These are phyloP conservation scores for Lamellibrachia satsuma DNA, from an alignment of 2,888 invertebrate genomes.

Conservation along the genomic window DNA sequence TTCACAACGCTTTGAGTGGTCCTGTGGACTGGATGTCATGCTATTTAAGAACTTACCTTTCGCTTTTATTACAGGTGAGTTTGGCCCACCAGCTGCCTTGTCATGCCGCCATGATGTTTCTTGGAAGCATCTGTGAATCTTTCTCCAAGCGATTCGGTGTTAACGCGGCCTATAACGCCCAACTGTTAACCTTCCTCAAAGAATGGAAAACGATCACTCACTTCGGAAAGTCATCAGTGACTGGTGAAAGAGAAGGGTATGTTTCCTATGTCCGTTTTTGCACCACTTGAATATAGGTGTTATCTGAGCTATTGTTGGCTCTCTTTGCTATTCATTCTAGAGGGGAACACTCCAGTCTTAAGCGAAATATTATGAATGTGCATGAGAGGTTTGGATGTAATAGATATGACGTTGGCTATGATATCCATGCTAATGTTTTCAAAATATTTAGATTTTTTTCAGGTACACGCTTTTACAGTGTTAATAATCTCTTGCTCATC, in stretches of 20 bases:
- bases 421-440: too few relatives aligned
- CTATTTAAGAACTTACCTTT: neutral
- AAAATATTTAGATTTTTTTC: too few relatives aligned
- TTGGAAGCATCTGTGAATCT: neutral
- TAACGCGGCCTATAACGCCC: neutral
- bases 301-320: too few relatives aligned
- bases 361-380: too few relatives aligned
- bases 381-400: too few relatives aligned
- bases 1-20: too few relatives aligned
- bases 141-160: neutral
- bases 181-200: neutral
- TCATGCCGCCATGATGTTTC: slow-evolving; percentile 6
- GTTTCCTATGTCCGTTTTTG: neutral
- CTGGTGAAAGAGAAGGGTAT: neutral
- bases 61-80: neutral
- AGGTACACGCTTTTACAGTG: too few relatives aligned
- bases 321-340: too few relatives aligned
- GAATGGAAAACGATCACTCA: neutral
- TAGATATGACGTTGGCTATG: too few relatives aligned
- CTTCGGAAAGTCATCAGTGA: neutral
- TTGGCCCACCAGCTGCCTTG: neutral
- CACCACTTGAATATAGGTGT: neutral
- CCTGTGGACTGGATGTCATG: too few relatives aligned
- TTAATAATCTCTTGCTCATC: too few relatives aligned
- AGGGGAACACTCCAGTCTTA: too few relatives aligned